These are phyloP conservation scores for Anguilla rostrata DNA, from an alignment of 2,113 vertebrate genomes.

Conservation along the genomic window DNA sequence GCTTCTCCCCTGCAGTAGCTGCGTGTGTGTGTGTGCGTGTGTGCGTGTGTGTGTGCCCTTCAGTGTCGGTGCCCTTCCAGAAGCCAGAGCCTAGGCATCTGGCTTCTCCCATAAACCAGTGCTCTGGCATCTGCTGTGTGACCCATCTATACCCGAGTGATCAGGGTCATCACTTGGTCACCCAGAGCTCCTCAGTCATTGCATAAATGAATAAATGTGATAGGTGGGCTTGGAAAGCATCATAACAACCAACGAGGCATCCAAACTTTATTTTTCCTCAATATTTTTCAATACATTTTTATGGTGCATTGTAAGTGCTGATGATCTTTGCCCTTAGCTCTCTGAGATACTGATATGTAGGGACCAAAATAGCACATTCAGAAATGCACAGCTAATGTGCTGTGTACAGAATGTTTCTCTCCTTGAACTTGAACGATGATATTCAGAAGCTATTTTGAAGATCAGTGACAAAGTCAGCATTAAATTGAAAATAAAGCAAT, in stretches of 20 bases:
- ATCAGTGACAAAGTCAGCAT: too few relatives aligned
- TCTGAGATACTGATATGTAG: neutral
- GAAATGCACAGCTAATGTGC: too few relatives aligned
- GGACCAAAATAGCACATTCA: too few relatives aligned
- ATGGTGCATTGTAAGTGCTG: neutral
- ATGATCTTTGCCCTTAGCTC: neutral
- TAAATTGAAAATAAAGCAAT: too few relatives aligned
- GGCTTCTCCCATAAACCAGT: neutral
- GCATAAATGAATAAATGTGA: neutral
- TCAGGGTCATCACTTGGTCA: neutral
- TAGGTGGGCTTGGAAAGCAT: neutral
- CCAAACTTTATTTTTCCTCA: neutral
- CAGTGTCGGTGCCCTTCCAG: neutral
- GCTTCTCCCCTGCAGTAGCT: neutral
- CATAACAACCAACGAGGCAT: neutral
- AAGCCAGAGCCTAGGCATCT: neutral
- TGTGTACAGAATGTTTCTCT: too few relatives aligned
- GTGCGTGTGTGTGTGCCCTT: neutral
- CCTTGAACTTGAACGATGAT: too few relatives aligned
- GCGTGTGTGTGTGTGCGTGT: neutral
- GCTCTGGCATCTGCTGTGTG: neutral
- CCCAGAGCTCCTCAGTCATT: neutral
- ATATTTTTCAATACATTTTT: neutral
- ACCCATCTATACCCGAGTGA: neutral
- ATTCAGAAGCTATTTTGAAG: too few relatives aligned